These are phyloP conservation scores for Diadumene lineata DNA, from an alignment of 92 coral and sea anemone genomes.

Conservation along the genomic window DNA sequence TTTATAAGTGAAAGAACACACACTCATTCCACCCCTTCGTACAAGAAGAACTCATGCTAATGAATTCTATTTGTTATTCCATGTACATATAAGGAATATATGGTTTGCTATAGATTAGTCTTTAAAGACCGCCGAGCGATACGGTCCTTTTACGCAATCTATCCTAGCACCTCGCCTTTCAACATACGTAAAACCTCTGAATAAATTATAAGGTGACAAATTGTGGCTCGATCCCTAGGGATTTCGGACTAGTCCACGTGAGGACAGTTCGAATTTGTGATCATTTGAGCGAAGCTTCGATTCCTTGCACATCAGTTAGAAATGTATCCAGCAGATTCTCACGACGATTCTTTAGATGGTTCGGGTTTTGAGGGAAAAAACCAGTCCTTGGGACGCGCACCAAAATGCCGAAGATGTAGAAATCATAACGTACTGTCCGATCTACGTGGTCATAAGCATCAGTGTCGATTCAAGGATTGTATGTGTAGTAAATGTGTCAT, in stretches of 20 bases:
- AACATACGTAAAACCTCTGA: not conserved
- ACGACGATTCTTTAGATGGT: constrained; percentile 57
- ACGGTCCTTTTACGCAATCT: not conserved
- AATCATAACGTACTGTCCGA: constrained; percentile 94
- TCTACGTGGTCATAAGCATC: constrained; percentile 94
- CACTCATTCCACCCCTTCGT: no score
- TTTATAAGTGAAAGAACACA: no score
- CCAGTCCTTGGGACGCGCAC: constrained; percentile 63
- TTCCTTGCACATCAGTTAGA: no score
- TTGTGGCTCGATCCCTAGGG: not conserved
- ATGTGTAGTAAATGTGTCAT: constrained; percentile 79
- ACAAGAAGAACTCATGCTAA: no score
- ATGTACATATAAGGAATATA: no score
- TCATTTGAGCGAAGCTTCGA: not conserved
- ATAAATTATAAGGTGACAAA: no score
- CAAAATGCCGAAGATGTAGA: constrained; percentile 92
- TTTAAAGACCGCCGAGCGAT: not conserved
- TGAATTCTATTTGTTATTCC: no score
- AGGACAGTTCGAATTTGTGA: not conserved
- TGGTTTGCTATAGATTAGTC: no score
- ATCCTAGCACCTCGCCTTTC: not conserved
- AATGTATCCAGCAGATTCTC: constrained; percentile 42
- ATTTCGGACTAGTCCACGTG: not conserved
- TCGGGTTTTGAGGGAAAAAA: constrained; percentile 35
- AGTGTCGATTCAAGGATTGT: constrained; percentile 90